Percentiles rank a stretch among this genome's conserved stretches.
phyloP scores from a whole-genome alignment of 2,888 invertebrate species.

The Busseola fusca region DNA sequence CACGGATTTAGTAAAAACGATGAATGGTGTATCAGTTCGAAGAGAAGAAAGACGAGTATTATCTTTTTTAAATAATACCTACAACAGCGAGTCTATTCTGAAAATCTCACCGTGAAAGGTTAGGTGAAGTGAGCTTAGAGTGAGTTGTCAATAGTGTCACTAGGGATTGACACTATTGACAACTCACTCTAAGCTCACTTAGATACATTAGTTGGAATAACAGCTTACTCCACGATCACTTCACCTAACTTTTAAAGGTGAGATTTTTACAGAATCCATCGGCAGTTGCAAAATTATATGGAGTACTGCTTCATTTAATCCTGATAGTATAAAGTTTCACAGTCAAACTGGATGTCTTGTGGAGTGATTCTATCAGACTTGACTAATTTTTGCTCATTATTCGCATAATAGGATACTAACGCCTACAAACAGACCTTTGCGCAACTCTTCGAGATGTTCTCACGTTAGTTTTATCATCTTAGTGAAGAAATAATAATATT shows the following conservation, averaged over 20 bases:
- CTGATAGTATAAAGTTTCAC: neutral
- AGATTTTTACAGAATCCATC: too few species aligned
- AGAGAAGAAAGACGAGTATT: neutral
- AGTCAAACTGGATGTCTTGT: neutral
- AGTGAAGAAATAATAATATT: neutral
- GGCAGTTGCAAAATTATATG: neutral
- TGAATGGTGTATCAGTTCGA: neutral
- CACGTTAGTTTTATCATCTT: neutral
- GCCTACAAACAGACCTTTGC: neutral
- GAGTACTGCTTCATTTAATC: neutral
- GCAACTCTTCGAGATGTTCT: neutral
- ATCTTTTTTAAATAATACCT: neutral
- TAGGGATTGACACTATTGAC: too few species aligned
- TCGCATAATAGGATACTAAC: neutral
- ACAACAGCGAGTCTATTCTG: neutral
- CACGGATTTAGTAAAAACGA: too few species aligned
- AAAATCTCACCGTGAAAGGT: too few species aligned
- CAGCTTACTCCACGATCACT: too few species aligned
- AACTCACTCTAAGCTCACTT: too few species aligned
- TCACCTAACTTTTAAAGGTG: too few species aligned
- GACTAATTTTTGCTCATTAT: neutral
- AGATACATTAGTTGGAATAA: too few species aligned
- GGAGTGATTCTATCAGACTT: neutral
- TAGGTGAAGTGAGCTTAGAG: too few species aligned
- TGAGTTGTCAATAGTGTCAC: too few species aligned